Conservation (phyloP, 2,888 invertebrate genomes). For the Apamea crenata region DNA sequence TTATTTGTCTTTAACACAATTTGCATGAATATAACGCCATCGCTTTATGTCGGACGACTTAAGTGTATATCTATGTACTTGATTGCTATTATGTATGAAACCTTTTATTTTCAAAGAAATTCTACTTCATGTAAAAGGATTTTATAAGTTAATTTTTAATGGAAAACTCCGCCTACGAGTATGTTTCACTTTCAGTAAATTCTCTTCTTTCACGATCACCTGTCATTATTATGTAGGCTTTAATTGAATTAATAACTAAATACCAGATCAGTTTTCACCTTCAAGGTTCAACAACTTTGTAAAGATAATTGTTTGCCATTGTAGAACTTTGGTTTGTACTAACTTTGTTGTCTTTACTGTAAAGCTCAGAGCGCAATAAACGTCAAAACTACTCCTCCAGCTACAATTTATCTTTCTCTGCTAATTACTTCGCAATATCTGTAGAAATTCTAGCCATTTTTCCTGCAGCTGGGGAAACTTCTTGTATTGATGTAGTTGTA, state of each 20-base stretch:
- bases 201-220: not conserved
- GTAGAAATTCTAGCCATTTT: not conserved
- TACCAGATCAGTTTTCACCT: not conserved
- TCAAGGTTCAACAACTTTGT: not conserved
- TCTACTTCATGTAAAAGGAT: not conserved
- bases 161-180: not conserved
- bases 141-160: not conserved
- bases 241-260: not conserved
- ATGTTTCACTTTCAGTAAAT: not conserved
- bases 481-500: not conserved
- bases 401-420: conserved; percentile 30
- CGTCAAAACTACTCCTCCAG: not conserved
- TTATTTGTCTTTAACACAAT: conserved; percentile 21
- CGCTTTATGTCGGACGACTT: not conserved
- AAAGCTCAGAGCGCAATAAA: conserved; percentile 23
- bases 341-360: not conserved
- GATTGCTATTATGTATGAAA: not conserved
- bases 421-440: conserved; percentile 18
- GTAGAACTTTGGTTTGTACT: conserved; percentile 3
- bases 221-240: not conserved
- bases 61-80: conserved; percentile 1
- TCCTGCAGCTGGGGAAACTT: not conserved
- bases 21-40: conserved; percentile 26
- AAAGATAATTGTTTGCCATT: not conserved
- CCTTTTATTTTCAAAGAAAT: not conserved